Percentiles rank a stretch among this genome's conserved stretches.
These are phyloP conservation scores for Drosophila robusta DNA, from an alignment of 2,888 invertebrate species.

Conservation along the genomic window DNA sequence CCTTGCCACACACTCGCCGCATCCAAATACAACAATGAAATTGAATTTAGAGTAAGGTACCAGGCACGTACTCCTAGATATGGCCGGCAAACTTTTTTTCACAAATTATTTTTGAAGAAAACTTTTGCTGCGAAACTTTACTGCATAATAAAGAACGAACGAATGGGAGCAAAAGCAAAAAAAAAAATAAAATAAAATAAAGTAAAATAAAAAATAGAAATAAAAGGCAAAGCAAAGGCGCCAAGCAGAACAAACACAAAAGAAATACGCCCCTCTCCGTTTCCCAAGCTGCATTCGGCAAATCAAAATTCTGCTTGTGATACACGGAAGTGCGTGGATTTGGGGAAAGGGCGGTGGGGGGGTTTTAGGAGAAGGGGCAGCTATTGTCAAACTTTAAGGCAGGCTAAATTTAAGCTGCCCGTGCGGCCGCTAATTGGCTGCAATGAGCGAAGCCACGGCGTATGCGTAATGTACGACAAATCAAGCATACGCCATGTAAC, in stretches of 20 bases:
- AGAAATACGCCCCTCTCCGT: slow-evolving; percentile 21
- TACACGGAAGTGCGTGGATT: slow-evolving; percentile 33
- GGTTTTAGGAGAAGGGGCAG: neutral
- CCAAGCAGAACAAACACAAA: slow-evolving; percentile 28
- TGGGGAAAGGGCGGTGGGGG: neutral
- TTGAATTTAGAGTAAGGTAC: slow-evolving; percentile 76
- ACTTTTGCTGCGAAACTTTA: slow-evolving; percentile 72
- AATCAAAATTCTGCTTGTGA: slow-evolving; percentile 78
- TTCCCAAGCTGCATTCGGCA: slow-evolving; percentile 33
- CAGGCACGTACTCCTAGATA: slow-evolving; percentile 69
- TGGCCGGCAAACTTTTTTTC: slow-evolving; percentile 71
- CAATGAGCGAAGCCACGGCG: slow-evolving; percentile 45
- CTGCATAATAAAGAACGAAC: slow-evolving; percentile 70
- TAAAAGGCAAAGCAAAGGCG: slow-evolving; percentile 39
- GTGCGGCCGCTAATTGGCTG: slow-evolving; percentile 63
- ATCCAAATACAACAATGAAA: slow-evolving; percentile 66
- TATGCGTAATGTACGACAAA: slow-evolving; percentile 73
- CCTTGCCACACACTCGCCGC: slow-evolving; percentile 1
- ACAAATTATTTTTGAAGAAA: slow-evolving; percentile 74
- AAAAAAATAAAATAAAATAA: slow-evolving; percentile 23
- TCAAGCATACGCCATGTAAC: slow-evolving; percentile 71
- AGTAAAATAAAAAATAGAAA: slow-evolving; percentile 24
- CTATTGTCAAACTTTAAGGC: slow-evolving; percentile 52
- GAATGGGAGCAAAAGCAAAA: slow-evolving; percentile 4
- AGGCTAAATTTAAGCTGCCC: slow-evolving; percentile 39